Evolutionary conservation across 2,113 vertebrate species (phyloP), one percentile per base, ranked within the genome.

Genomic region (Aviceda subcristata): DNA sequence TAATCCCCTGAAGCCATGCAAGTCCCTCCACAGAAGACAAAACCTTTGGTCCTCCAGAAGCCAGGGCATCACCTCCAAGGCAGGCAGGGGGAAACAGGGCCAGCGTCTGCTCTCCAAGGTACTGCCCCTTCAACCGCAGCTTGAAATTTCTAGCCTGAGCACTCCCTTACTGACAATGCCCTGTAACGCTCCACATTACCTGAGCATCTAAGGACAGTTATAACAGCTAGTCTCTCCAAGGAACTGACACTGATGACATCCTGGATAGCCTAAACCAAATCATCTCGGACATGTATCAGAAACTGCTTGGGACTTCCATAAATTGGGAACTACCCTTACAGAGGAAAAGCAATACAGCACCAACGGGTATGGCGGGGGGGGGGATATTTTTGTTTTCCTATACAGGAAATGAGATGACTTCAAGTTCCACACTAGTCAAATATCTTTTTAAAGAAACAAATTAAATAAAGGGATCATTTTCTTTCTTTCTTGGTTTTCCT

Each of bases 141-240:
- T 32, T 0, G 0, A 5, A 20, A 29, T 6, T 19, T 15, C 36
- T 11, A 55, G 62, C n/a, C 38, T 0, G 0, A 50, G 32, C 26
- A 53, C 1, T 11, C 6, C 20, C 32, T 15, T 22, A 22, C 45
- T 2, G 1, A 2, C 17, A 2, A 6, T 1, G 23, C 14, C 51
- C 53, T 30, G 10, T 3, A 0, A 15, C 3, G 1, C 34, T n/a
- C 63, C 60, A 23, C n/a, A 15, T 4, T 60, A 50, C 29, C 57
- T 13, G 9, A 57, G 23, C 38, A 36, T 1, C 27, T 53, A 20
- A 38, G n/a, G 23, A 21, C 17, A 51, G 5, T 17, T 22, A 8
- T 2, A 48, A 39, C 13, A 15, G 56, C 27, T 41, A 32, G 53
- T 15, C 34, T 68, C 60, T 7, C 26, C 10, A 6, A 34, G 30